Base-by-base conservation (phyloP, 2,888 invertebrate genomes). In the Chymomyza procnemis region DNA sequence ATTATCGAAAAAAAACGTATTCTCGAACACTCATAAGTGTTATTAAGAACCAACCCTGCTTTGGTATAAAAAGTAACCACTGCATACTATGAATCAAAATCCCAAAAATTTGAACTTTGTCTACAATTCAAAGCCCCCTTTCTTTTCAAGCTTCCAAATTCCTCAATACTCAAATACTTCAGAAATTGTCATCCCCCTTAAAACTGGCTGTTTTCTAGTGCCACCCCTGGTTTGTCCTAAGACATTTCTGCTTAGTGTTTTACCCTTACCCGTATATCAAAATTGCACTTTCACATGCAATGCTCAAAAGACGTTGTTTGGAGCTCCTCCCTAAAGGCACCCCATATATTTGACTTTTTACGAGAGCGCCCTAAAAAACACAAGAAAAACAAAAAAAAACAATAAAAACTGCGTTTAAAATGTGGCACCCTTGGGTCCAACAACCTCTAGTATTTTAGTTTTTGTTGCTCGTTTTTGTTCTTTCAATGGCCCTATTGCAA, bases 401-500 rank as follows among this genome's bases (percentile, higher is more conserved):
- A 41, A 41, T 3, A 41, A 41, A 9, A 41, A 41, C 34, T 3
- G 34, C 34, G 34, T 41, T 12, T 12, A 41, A 41, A 41, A 41
- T 41, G 34, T 41, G 34, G 34, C 34, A 41, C 34, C 34, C 34
- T 41, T 41, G 34, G 34, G 34, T 41, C 9, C 34, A 41, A 41
- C 34, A 41, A 41, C 34, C 34, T 41, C 34, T 41, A 9, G 34
- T 12, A 41, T 41, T 41, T 1, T 41, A 12, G 34, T 12, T 41
- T 0, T 41, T 41, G 4, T 34, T 34, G 34, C 12, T 30, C 6
- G 30, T 34, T 41, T 1, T 41, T 12, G 34, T 41, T 41, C 12
- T 41, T 41, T 41, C 34, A 41, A 41, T 41, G 34, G 34, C 34
- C 34, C 34, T n/a, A 41, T 41, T 14, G 30, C 70, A 54, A 58